Base-by-base conservation (phyloP, 2,888 invertebrate genomes). In the Nymphalis polychloros region DNA sequence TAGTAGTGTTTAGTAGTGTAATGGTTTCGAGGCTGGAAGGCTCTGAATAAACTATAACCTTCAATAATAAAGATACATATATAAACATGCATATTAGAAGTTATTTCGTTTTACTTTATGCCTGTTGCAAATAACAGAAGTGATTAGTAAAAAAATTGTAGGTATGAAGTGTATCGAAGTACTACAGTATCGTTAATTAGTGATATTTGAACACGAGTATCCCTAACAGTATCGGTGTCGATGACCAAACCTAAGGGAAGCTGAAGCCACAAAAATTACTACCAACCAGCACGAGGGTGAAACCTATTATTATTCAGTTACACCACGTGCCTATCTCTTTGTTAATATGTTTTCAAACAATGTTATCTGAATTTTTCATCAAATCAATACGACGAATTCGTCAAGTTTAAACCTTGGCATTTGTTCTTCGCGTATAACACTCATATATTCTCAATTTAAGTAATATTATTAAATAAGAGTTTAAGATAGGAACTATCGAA, bases 221-320 rank as follows among this genome's bases (percentile, higher is more conserved):
- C 84, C 79, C 77, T 72, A 31, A 74, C 75, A 74, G 73, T 68
- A 75, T 77, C 81, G 89, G 90, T 90, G 84, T 92, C 91, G 87
- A 88, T 90, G 87, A 89, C 89, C 86, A 89, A 80, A 80, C 80
- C 80, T 80, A 78, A 83, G 87, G 91, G 89, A 88, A 87, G 85
- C 84, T 84, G 91, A 91, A 91, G 84, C 91, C 91, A 80, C 86
- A 89, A 80, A 84, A 88, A 78, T 82, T 81, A 77, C 81, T 78
- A 78, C 76, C 75, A 76, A 77, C 77, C 77, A 79, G 78, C 77
- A 75, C 76, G 80, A 83, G 87, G 86, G 88, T 84, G 89, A 87
- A 86, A 87, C 89, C 85, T 85, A 86, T 87, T 88, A 86, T 84
- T 81, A 77, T 80, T 78, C 81, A 80, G 79, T 78, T 80, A 78